Conservation (phyloP, 30 jellyfish, hydroid and myxozoan genomes). For the Mastigias papua region DNA sequence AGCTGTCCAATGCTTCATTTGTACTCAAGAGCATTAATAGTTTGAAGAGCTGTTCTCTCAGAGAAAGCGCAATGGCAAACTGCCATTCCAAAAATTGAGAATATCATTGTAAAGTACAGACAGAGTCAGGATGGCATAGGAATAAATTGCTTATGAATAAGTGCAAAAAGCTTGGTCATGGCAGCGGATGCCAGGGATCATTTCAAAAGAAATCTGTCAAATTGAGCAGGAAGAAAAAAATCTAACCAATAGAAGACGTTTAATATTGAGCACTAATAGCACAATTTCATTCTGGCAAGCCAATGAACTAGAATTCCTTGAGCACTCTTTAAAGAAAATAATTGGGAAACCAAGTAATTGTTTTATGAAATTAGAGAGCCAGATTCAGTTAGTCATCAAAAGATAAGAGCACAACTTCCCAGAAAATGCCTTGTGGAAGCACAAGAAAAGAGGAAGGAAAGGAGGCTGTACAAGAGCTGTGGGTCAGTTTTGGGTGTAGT, state of each 20-base stretch:
- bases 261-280: neutral
- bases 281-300: constrained; percentile 6
- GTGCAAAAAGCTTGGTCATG: neutral
- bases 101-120: neutral
- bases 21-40: neutral
- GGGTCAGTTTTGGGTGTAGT: too few species aligned
- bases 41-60: neutral
- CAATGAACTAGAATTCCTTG: neutral
- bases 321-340: neutral
- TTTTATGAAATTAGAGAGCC: constrained; percentile 22
- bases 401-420: neutral
- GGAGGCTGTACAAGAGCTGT: too few species aligned
- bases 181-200: neutral
- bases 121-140: neutral
- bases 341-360: too few species aligned
- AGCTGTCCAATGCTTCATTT: too few species aligned
- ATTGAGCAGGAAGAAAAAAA: neutral
- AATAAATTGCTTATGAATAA: neutral
- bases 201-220: neutral
- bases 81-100: neutral
- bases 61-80: neutral
- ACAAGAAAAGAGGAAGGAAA: neutral
- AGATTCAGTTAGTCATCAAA: neutral
- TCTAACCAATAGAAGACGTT: neutral
- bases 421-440: neutral